Percentiles rank a stretch among this genome's conserved stretches.
phyloP scores from a whole-genome alignment of 2,113 vertebrate genomes.

The Scomber scombrus region DNA sequence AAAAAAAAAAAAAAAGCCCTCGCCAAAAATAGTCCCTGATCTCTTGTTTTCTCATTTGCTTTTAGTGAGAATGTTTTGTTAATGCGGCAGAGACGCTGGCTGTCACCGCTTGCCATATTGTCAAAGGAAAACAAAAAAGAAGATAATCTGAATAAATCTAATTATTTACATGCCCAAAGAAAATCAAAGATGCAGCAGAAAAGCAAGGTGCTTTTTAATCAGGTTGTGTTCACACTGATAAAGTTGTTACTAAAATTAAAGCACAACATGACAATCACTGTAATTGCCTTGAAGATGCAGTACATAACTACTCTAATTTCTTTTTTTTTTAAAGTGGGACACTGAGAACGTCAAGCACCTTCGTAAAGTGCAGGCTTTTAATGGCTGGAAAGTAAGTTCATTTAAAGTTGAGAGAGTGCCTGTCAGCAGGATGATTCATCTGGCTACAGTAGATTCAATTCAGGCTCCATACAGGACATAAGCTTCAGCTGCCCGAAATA shows the following conservation, averaged over 20 bases:
- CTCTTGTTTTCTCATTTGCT: constrained; percentile 2
- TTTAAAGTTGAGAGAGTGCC: constrained; percentile 8
- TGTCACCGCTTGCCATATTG: constrained; percentile 15
- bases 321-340: constrained; percentile 2
- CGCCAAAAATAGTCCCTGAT: not conserved
- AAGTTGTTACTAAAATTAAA: constrained; percentile 46
- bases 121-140: not conserved
- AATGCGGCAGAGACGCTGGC: not conserved
- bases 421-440: constrained; percentile 22
- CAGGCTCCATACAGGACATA: not conserved
- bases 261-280: constrained; percentile 38
- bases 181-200: constrained; percentile 16
- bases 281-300: constrained; percentile 54
- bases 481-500: not conserved
- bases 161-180: not conserved
- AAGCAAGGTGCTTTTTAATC: constrained; percentile 53
- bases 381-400: not conserved
- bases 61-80: not conserved
- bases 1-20: not conserved
- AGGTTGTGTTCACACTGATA: constrained; percentile 48
- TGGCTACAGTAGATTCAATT: not conserved
- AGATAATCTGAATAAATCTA: no score
- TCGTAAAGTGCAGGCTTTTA: not conserved
- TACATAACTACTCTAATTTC: not conserved
- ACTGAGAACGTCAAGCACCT: constrained; percentile 4